Base-by-base conservation (phyloP, 2,888 invertebrate species). In the Trissonchulus latispiculum region DNA sequence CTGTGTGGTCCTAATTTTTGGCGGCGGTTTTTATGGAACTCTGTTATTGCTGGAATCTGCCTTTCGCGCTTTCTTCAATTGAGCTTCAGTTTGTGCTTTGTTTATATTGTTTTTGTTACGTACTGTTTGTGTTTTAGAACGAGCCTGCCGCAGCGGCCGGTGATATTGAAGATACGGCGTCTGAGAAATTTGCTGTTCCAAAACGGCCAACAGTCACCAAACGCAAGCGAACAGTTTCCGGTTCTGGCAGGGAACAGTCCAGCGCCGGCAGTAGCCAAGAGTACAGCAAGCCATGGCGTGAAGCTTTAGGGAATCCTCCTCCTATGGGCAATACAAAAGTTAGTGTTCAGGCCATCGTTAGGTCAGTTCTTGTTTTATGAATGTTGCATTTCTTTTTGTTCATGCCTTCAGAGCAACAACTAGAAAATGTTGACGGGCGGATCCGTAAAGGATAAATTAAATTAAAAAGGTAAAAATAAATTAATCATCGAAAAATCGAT, bases 221-320 rank as follows among this genome's bases (percentile, higher is more conserved):
- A 33, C 35, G 29, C 2, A 70, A 35, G 36, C 71, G 72, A 37
- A 70, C 35, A 8, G 29, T 29, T 36, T 36, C 68, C 15, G 71
- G 37, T 2, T 31, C 23, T 23, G 23, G 2, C 15, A 33, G 32
- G 70, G 2, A n/a, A 71, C 32, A 72, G 15, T 29, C 33, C n/a
- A 48, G 37, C 64, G 64, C 66, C 66, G 3, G 28, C 23, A 35
- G 8, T 23, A 35, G 28, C 15, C 15, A 69, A 18, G 2, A n/a
- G 28, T 33, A 72, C 15, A n/a, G 23, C n/a, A 67, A 73, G 69
- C 79, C 80, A 28, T 97, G 95, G 95, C 87, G 89, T 71, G 93
- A 95, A 80, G 90, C 90, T 0, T 82, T 96, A 0, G 96, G 96
- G 0, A 84, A 90, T 8, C 91, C 94, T 0, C 95, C 96, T 1